phyloP scores from a whole-genome alignment of 2,113 vertebrate species.

The Trematomus loennbergii region DNA sequence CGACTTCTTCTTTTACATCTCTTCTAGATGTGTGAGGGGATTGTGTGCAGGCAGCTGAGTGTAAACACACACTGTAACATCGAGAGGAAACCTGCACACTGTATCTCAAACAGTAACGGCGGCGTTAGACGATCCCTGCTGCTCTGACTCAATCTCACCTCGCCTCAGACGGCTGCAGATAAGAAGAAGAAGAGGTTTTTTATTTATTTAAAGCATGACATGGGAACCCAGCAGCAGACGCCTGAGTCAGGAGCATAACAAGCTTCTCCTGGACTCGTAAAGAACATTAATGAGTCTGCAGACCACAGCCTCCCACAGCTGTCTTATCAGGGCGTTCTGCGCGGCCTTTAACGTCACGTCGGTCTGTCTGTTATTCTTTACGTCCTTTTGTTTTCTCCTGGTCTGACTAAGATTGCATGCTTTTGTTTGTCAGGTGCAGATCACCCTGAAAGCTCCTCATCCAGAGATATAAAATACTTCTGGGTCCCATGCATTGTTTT shows the following conservation, averaged over 20 bases:
- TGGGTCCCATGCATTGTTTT: neutral
- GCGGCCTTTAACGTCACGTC: neutral
- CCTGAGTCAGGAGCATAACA: neutral
- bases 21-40: neutral
- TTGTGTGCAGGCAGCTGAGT: neutral
- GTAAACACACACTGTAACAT: neutral
- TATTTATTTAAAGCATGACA: neutral
- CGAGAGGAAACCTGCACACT: neutral
- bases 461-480: neutral
- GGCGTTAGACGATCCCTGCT: neutral
- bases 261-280: neutral
- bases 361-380: neutral
- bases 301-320: constrained; percentile 1
- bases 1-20: too few species aligned
- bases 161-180: constrained; percentile 4
- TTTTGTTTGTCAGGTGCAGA: neutral
- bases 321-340: neutral
- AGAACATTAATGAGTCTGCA: neutral
- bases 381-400: neutral
- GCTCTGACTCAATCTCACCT: constrained; percentile 19
- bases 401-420: neutral
- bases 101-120: neutral
- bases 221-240: constrained; percentile 3
- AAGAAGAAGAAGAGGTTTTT: neutral
- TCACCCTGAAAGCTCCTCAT: neutral